phyloP scores from a whole-genome alignment of 2,113 vertebrate species.

The Sula dactylatra region DNA sequence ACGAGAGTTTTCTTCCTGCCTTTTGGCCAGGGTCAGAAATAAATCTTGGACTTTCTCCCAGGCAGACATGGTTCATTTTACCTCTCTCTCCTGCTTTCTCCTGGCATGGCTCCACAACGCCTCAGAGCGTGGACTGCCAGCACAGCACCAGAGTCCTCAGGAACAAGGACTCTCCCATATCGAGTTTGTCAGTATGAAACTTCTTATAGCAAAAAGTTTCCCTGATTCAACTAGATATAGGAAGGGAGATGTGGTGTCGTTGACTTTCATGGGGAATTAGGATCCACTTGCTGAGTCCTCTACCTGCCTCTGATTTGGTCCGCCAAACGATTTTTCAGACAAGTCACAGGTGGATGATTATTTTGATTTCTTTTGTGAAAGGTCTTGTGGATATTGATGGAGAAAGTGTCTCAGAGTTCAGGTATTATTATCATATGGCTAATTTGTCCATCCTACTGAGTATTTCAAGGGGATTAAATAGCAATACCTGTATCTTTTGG shows the following conservation, averaged over 20 bases:
- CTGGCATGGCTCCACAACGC: not conserved
- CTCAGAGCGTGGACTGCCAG: not conserved
- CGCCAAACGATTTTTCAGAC: not conserved
- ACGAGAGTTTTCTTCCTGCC: not conserved
- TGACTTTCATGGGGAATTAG: not conserved
- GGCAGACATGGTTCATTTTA: not conserved
- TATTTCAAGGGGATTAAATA: not conserved
- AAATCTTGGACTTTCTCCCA: not conserved
- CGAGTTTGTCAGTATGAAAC: not conserved
- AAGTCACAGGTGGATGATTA: not conserved
- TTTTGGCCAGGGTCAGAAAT: not conserved
- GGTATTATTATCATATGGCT: not conserved
- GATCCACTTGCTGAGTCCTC: not conserved
- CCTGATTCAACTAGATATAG: not conserved
- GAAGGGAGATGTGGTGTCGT: not conserved
- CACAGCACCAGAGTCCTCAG: not conserved
- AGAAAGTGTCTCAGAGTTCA: not conserved
- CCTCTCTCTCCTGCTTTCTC: not conserved
- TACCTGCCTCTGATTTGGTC: not conserved
- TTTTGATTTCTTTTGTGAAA: not conserved
- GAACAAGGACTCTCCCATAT: not conserved
- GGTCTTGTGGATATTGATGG: not conserved
- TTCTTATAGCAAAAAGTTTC: not conserved
- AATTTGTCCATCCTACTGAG: not conserved
- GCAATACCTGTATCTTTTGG: not conserved